Evolutionary conservation across 2,113 vertebrate genomes (phyloP).

Genomic region (Pseudopodoces humilis): DNA sequence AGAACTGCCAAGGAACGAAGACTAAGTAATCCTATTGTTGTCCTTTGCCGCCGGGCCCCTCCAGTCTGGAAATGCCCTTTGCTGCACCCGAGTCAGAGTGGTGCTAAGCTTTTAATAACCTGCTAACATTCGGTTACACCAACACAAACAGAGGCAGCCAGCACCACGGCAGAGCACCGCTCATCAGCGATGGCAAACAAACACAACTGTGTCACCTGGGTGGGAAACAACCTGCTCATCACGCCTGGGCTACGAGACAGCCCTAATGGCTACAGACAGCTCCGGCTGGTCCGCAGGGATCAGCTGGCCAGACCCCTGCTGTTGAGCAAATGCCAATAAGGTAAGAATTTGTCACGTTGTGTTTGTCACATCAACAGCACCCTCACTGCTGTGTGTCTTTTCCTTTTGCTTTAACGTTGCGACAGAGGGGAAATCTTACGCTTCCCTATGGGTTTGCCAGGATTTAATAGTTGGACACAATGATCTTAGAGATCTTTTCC

Average conservation of each 20-base stretch:
- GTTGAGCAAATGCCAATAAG: neutral
- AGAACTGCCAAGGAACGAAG: neutral
- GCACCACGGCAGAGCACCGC: neutral
- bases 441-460: neutral
- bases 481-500: neutral
- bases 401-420: neutral
- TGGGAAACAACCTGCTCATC: neutral
- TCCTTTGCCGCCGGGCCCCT: neutral
- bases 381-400: neutral
- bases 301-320: neutral
- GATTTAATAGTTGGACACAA: neutral
- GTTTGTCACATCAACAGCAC: neutral
- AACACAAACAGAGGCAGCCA: neutral
- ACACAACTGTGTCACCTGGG: neutral
- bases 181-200: neutral
- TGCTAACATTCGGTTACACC: neutral
- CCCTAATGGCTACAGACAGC: neutral
- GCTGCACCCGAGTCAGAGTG: neutral
- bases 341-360: neutral
- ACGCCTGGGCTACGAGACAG: accelerated
- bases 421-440: neutral
- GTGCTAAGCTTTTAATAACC: neutral
- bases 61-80: neutral
- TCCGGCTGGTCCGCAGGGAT: neutral
- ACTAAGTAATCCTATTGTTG: neutral